Percentiles rank a stretch among this genome's conserved stretches.
Evolutionary conservation across 1,140 invertebrate genomes (phyloP).

Genomic region (Pogonus chalceus): DNA sequence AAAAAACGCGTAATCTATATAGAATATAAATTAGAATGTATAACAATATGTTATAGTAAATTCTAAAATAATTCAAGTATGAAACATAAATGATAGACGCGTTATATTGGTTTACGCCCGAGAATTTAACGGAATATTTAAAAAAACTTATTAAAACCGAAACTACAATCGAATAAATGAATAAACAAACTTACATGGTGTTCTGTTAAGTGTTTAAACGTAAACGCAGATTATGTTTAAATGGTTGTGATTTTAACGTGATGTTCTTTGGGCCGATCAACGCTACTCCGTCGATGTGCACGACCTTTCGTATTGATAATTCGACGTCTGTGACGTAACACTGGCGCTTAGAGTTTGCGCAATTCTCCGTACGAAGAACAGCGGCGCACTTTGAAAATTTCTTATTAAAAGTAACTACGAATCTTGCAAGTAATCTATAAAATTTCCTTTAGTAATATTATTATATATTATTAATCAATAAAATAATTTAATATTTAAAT

Average conservation of each 20-base stretch:
- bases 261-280: constrained; percentile 13
- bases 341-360: constrained; percentile 23
- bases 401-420: too few species aligned
- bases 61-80: background rate
- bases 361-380: too few species aligned
- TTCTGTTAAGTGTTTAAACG: background rate
- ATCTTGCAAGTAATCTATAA: too few species aligned
- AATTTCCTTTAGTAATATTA: too few species aligned
- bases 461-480: too few species aligned
- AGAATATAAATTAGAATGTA: background rate
- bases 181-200: background rate
- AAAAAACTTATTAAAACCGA: background rate
- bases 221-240: constrained; percentile 17
- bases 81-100: background rate
- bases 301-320: constrained; percentile 16
- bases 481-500: too few species aligned
- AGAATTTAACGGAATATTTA: background rate
- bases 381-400: too few species aligned
- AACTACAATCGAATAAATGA: background rate
- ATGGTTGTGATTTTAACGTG: constrained; percentile 18
- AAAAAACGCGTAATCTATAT: background rate
- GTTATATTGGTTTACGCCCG: too few species aligned
- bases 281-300: constrained; percentile 11
- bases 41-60: background rate
- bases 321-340: constrained; percentile 26